Base-by-base conservation (phyloP, 2,797 vertebrate genomes). In the Gouania willdenowi region DNA sequence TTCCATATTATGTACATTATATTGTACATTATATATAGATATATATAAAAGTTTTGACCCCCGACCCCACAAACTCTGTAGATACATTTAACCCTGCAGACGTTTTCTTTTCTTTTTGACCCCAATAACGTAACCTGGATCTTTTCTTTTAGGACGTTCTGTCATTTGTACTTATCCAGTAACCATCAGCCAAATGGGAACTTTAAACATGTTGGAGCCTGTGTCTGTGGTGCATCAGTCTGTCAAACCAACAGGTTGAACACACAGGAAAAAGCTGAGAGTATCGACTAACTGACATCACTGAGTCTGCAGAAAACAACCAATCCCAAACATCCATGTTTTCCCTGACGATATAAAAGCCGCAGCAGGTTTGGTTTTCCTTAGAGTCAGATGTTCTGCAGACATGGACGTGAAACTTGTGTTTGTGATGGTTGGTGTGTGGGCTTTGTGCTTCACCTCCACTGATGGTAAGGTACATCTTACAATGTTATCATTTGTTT, bases 391-490 rank as follows among this genome's bases (percentile, higher is more conserved):
- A 29, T 27, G 3, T 3, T 13, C 28, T 24, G 19, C 37, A 41
- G 50, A 28, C 66, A 90, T 90, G 88, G 80, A 84, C 40, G 48
- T 72, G 35, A 83, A 72, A 65, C 22, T 44, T 17, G 19, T 15
- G 1, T 28, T 69, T 8, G 26, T 71, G 33, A 6, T 67, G 14
- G 30, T 79, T 28, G 60, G 59, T n/a, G 34, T 86, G 25, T 64
- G 48, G 5, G 45, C 57, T 25, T 10, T 79, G 46, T 41, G 64
- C 52, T 41, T 86, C 56, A 51, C 24, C 25, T 41, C 28, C 11
- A 68, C 49, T 28, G 58, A 86, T 37, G 88, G 88, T 88, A 85
- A 83, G 78, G 2, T n/a, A n/a, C n/a, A n/a, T n/a, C n/a, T n/a
- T n/a, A n/a, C n/a, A n/a, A n/a, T n/a, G n/a, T n/a, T n/a, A n/a